A percentile compares a stretch with the other conserved stretches of the same genome.
Evolutionary conservation across 2,797 vertebrate species (phyloP).

Genomic region (Tenualosa thibaudeaui): DNA sequence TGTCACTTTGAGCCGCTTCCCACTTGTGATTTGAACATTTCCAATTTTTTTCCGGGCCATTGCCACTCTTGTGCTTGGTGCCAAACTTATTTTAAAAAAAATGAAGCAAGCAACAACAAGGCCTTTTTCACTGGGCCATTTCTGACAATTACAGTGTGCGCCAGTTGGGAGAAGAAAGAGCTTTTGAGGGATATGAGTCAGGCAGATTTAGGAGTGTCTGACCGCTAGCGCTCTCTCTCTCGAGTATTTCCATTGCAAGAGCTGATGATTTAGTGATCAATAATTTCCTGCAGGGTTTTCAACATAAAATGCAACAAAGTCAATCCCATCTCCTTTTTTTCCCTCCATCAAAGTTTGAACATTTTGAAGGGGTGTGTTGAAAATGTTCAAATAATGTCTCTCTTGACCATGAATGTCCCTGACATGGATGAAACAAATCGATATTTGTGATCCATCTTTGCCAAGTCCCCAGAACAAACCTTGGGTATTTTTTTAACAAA

Average conservation of each 20-base stretch:
- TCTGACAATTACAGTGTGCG: slow-evolving; percentile 63
- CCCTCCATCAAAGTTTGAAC: neutral
- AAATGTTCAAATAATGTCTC: slow-evolving; percentile 4
- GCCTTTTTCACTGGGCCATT: slow-evolving; percentile 70
- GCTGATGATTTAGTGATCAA: slow-evolving; percentile 71
- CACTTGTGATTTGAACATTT: neutral
- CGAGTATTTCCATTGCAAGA: slow-evolving; percentile 69
- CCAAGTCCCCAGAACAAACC: neutral
- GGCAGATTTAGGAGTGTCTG: slow-evolving; percentile 63
- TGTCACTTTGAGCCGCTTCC: slow-evolving; percentile 9
- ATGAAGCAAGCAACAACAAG: slow-evolving; percentile 59
- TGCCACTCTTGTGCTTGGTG: slow-evolving; percentile 57
- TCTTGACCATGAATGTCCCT: slow-evolving; percentile 20
- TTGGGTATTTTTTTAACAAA: neutral
- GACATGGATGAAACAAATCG: slow-evolving; percentile 16
- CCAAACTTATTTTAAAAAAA: slow-evolving; percentile 63
- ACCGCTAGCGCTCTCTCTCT: slow-evolving; percentile 68
- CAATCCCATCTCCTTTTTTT: slow-evolving; percentile 11
- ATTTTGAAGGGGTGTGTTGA: neutral
- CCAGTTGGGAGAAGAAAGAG: slow-evolving; percentile 22
- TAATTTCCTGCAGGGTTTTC: slow-evolving; percentile 55
- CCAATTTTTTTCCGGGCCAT: slow-evolving; percentile 51
- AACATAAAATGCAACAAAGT: slow-evolving; percentile 21
- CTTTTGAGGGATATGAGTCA: slow-evolving; percentile 1
- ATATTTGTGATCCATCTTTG: slow-evolving; percentile 5